phyloP scores from a whole-genome alignment of 2,888 invertebrate genomes.

The Byasa hedistus region DNA sequence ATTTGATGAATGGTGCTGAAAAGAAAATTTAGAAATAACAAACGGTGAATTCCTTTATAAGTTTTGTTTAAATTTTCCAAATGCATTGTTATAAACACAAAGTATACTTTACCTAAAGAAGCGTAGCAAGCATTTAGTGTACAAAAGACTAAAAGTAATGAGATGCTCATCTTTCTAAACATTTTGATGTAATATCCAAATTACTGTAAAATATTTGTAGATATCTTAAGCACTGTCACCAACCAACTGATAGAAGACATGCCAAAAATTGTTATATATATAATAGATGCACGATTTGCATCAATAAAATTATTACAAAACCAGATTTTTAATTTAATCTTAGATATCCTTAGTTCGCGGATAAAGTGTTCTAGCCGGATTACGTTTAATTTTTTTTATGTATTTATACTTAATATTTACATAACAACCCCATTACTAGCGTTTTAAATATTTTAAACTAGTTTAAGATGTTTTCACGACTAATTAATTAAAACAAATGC shows the following conservation, averaged over 20 bases:
- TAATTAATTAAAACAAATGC: too few relatives aligned
- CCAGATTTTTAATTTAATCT: constrained; percentile 2
- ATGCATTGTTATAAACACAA: background rate
- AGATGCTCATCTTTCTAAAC: background rate
- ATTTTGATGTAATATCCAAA: background rate
- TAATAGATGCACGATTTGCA: background rate
- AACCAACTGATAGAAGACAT: background rate
- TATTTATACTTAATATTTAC: background rate
- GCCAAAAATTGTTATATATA: background rate
- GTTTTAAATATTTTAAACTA: background rate
- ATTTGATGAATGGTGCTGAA: constrained; percentile 3
- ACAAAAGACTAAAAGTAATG: background rate
- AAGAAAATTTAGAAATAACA: background rate
- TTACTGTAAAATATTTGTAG: background rate
- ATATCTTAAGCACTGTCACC: background rate
- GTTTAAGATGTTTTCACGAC: background rate
- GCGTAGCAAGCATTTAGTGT: background rate
- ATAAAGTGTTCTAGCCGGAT: background rate
- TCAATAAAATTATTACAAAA: background rate
- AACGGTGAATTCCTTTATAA: background rate
- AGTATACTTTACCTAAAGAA: background rate
- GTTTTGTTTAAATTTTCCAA: background rate
- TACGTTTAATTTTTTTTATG: background rate
- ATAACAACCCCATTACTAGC: background rate
- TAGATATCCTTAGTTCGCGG: background rate